phyloP scores from a whole-genome alignment of 2,797 vertebrate genomes.

The Hozukius guyotensis region DNA sequence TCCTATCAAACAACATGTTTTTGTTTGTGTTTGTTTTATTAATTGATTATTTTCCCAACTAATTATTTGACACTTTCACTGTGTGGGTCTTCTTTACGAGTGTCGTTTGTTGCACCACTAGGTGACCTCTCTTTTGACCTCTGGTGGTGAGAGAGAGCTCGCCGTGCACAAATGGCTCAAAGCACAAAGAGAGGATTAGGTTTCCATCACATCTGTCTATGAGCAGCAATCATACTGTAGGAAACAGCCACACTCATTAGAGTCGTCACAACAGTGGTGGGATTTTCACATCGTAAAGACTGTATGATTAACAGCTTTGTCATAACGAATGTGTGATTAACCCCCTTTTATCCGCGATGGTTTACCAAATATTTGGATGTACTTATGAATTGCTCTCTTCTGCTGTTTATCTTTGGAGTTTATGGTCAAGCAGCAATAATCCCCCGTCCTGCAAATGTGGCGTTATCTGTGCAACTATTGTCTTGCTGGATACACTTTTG shows the following conservation, averaged over 20 bases:
- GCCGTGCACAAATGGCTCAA: slow-evolving; percentile 28
- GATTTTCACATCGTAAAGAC: neutral
- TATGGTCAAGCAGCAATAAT: slow-evolving; percentile 1
- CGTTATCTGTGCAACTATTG: neutral
- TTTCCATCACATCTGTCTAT: slow-evolving; percentile 46
- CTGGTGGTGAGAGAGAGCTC: neutral
- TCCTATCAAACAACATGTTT: neutral
- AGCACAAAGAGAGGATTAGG: slow-evolving; percentile 42
- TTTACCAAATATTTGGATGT: neutral
- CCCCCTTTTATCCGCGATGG: neutral
- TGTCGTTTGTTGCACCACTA: neutral
- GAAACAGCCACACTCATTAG: neutral
- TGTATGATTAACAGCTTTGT: neutral
- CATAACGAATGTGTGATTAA: neutral
- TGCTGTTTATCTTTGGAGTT: neutral
- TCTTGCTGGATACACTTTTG: neutral
- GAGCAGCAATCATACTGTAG: slow-evolving; percentile 8
- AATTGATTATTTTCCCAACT: neutral
- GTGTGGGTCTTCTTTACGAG: neutral
- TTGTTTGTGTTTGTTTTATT: neutral
- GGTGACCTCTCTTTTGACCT: slow-evolving; percentile 25
- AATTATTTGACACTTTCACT: neutral
- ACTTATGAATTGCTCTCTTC: neutral
- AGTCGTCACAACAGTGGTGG: neutral
- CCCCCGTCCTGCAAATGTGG: neutral